Base-by-base conservation (phyloP, 64 coral and sea anemone genomes). In the Montipora efflorescens region DNA sequence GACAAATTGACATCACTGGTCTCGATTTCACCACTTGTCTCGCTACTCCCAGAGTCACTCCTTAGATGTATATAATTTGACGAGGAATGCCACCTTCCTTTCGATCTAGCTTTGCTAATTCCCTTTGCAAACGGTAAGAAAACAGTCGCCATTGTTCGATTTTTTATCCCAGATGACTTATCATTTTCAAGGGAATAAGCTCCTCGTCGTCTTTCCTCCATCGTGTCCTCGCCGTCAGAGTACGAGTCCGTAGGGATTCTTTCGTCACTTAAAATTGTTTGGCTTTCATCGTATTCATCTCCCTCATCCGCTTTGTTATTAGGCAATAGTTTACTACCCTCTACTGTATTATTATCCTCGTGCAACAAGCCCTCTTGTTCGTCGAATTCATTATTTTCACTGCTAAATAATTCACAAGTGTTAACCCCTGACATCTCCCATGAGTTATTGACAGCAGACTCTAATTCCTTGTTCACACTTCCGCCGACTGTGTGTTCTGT, bases 331-430 rank as follows among this genome's bases (percentile, higher is more conserved):
- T 92, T 82, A 83, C 74, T 92, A 71, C 79, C 73, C 90, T 82
- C 80, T 77, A 50, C 70, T 84, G 58, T 46, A 66, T 93, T 48
- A 52, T 67, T 78, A 47, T 78, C 90, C 44, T 84, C 92, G 23
- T 72, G 48, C 48, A 68, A 66, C 76, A 21, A 88, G 75, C 49
- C 51, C 85, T 86, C 76, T 43, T 86, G 50, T 67, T 48, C 81
- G n/a, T 74, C 59, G 75, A 92, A 92, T 88, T 93, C 87, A 93
- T 93, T 75, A 88, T 93, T 93, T 51, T 57, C 75, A 3, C 67
- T 88, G 71, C 48, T 93, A 84, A 93, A 93, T 93, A 93, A 93
- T 93, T 93, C 78, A 93, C 50, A n/a, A 88, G 85, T 16, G 21
- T 47, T n/a, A 53, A 44, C 75, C 76, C 46, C 84, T 88, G 84